A percentile compares a stretch with the other conserved stretches of the same genome.
Conservation (phyloP, 1,140 invertebrate species). For the Thaumetopoea pityocampa region DNA sequence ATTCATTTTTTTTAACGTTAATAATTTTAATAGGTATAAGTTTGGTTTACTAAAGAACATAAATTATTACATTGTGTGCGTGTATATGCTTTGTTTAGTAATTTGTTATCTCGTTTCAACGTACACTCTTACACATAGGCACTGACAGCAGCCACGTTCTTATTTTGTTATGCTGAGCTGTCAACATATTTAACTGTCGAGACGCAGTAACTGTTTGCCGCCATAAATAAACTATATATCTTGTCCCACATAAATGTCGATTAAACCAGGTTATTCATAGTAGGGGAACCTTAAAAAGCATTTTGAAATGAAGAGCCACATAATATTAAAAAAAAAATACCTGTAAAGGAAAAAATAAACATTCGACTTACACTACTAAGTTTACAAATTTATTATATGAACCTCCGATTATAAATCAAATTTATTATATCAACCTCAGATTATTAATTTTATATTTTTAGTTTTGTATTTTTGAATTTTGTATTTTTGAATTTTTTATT, state of each 20-base stretch:
- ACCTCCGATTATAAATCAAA: no score
- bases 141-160: slow-evolving; percentile 6
- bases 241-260: slow-evolving; percentile 46
- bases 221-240: slow-evolving; percentile 51
- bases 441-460: no score
- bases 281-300: slow-evolving; percentile 21
- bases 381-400: no score
- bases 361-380: no score
- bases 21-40: no score
- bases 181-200: slow-evolving; percentile 35
- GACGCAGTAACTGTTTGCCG: slow-evolving; percentile 34
- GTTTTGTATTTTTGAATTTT: no score
- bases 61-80: slow-evolving; percentile 7
- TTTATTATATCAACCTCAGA: no score
- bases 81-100: slow-evolving; percentile 10
- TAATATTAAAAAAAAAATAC: slow-evolving; percentile 16
- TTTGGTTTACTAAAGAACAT: slow-evolving; percentile 8
- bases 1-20: no score
- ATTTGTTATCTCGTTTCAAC: slow-evolving; percentile 9
- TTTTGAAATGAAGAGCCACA: slow-evolving; percentile 14
- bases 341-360: no score
- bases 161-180: slow-evolving; percentile 18
- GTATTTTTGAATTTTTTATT: no score
- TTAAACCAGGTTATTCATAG: slow-evolving; percentile 31
- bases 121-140: no score